Base-by-base conservation (phyloP, 2,888 invertebrate genomes). In the Cerastis rubricosa region DNA sequence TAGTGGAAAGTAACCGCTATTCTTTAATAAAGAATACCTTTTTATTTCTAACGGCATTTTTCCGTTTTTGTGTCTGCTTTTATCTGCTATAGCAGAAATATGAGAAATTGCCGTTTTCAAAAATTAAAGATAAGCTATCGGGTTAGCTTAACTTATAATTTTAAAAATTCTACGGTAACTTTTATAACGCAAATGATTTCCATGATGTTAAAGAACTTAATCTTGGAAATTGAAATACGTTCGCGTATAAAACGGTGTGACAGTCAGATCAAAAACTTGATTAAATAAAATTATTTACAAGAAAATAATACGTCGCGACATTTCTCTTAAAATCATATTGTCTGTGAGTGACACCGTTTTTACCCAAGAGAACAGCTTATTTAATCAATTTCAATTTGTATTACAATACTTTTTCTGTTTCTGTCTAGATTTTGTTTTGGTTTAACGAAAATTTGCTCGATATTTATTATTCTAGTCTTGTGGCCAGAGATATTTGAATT, bases 211-310 rank as follows among this genome's bases (percentile, higher is more conserved):
- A n/a, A 51, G 19, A 17, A 29, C 5, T 29, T 43, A 43, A 12
- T 22, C 1, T 47, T 19, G 19, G 17, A 35, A 1, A 1, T 0
- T 25, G 3, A 19, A 14, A 22, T 12, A 45, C 29, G 25, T 49
- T 19, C 8, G 0, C 43, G 2, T 43, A 40, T 57, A 22, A 43
- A 49, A 54, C 43, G 71, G 79, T 84, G 79, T 85, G 14, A 84
- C 1, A 67, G 54, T 29, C 22, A 54, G n/a, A 59, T 4, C 40
- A 64, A 71, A 83, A 85, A 71, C 70, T 87, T 80, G 74, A 82
- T 83, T 73, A 84, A 80, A 87, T 84, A 84, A 83, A 78, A 82
- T 87, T 84, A 82, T 85, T 78, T 80, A 77, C 77, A 68, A 59
- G 77, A 77, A 69, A 70, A 78, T 81, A 75, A 64, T 65, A 75